phyloP scores from a whole-genome alignment of 1,140 invertebrate genomes.

The Chymomyza costata region DNA sequence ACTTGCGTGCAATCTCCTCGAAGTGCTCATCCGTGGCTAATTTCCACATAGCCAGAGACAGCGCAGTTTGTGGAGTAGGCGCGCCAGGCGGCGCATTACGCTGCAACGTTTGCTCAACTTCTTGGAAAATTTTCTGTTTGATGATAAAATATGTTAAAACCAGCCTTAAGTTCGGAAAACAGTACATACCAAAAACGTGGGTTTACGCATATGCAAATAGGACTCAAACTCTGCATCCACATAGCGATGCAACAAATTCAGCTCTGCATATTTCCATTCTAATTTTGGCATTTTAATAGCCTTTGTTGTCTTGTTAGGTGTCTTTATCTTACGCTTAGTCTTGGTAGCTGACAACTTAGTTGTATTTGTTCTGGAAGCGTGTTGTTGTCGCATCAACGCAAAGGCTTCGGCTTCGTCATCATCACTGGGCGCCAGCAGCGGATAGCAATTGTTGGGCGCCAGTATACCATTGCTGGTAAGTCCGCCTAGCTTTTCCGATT shows the following conservation, averaged over 20 bases:
- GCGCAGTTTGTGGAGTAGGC: conserved; percentile 47
- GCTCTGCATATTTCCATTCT: conserved; percentile 43
- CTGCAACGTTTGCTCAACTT: conserved; percentile 23
- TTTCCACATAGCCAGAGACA: conserved; percentile 66
- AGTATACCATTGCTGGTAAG: background rate
- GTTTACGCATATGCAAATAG: conserved; percentile 61
- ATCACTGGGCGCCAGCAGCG: conserved; percentile 36
- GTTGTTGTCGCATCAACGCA: conserved; percentile 54
- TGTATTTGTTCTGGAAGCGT: conserved; percentile 9
- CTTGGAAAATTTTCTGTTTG: conserved; percentile 48
- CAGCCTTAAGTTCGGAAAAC: background rate
- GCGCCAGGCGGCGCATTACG: conserved; percentile 30
- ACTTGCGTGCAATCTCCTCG: conserved; percentile 65
- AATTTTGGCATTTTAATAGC: conserved; percentile 22
- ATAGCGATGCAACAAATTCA: conserved; percentile 61
- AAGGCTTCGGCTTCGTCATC: conserved; percentile 60
- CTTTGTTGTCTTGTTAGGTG: background rate
- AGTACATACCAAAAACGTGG: conserved; percentile 53
- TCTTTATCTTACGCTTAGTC: background rate
- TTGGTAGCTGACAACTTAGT: background rate
- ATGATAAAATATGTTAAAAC: background rate
- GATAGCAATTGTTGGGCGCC: conserved; percentile 9
- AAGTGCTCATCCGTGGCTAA: conserved; percentile 70
- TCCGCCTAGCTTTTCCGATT: conserved; percentile 26
- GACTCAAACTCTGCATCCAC: conserved; percentile 60